Evolutionary conservation across 2,797 vertebrate species (phyloP).

Genomic region (Etheostoma perlongum): DNA sequence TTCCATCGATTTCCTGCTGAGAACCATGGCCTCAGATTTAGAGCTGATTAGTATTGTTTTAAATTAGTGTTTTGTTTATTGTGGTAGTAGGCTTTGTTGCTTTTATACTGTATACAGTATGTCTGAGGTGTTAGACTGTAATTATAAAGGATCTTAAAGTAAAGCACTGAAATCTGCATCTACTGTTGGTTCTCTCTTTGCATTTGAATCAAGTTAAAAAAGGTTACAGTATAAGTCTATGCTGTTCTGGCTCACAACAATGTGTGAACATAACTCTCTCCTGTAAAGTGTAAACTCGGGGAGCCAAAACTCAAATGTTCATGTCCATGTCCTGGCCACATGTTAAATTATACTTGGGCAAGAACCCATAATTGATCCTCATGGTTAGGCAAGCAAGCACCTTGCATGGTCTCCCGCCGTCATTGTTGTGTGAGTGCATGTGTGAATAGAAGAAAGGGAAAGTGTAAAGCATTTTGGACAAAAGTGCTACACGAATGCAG

Average conservation of each 20-base stretch:
- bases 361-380: neutral
- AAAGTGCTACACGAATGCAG: neutral
- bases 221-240: neutral
- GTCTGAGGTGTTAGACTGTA: constrained; percentile 10
- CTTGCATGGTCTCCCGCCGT: neutral
- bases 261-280: neutral
- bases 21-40: too few relatives aligned
- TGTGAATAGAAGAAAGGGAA: neutral
- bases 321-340: neutral
- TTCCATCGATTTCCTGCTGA: too few relatives aligned
- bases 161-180: constrained; percentile 1
- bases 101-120: neutral
- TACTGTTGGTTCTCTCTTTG: neutral
- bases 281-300: constrained; percentile 3
- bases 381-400: neutral
- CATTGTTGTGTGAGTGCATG: neutral
- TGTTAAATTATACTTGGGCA: neutral
- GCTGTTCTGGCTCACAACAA: neutral
- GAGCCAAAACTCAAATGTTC: neutral
- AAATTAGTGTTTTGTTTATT: constrained; percentile 18
- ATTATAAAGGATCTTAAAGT: constrained; percentile 4
- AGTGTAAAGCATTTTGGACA: neutral
- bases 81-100: constrained; percentile 2
- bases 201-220: neutral
- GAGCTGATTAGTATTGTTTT: neutral